Percentiles rank a stretch among this genome's conserved stretches.
Evolutionary conservation across 2,797 vertebrate genomes (phyloP).

Genomic region (Sebastes minor): DNA sequence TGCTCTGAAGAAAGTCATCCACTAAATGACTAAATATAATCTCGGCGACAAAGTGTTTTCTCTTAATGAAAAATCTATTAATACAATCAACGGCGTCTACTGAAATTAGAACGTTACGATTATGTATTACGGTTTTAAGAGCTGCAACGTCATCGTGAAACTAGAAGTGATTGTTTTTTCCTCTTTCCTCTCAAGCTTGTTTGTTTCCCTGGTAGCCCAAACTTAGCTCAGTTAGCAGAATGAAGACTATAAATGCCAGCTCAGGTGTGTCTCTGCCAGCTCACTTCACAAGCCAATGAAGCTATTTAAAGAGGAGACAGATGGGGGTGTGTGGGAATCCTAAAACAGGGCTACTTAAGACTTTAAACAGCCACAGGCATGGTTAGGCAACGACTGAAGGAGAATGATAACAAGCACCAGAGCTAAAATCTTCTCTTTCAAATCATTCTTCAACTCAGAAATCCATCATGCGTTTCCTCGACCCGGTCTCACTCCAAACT

Average conservation of each 20-base stretch:
- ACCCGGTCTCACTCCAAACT: too few species aligned
- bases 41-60: not conserved
- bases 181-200: not conserved
- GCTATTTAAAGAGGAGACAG: slow-evolving; percentile 22
- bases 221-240: slow-evolving; percentile 26
- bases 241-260: slow-evolving; percentile 19
- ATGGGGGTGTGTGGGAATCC: not conserved
- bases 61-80: slow-evolving; percentile 3
- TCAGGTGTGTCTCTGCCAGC: slow-evolving; percentile 18
- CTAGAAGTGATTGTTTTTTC: not conserved
- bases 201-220: not conserved
- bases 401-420: not conserved
- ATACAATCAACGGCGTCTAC: not conserved
- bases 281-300: slow-evolving; percentile 14
- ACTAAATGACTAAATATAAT: not conserved
- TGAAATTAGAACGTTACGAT: not conserved
- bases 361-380: not conserved
- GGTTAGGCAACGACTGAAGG: not conserved
- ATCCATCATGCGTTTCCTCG: not conserved
- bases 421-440: not conserved
- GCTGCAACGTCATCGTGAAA: not conserved
- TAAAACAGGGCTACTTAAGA: slow-evolving; percentile 25
- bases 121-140: not conserved
- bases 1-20: not conserved
- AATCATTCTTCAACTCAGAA: not conserved